Percentiles rank a stretch among this genome's conserved stretches.
Evolutionary conservation across 2,888 invertebrate species (phyloP).

Genomic region (Linhomoeus sp.): DNA sequence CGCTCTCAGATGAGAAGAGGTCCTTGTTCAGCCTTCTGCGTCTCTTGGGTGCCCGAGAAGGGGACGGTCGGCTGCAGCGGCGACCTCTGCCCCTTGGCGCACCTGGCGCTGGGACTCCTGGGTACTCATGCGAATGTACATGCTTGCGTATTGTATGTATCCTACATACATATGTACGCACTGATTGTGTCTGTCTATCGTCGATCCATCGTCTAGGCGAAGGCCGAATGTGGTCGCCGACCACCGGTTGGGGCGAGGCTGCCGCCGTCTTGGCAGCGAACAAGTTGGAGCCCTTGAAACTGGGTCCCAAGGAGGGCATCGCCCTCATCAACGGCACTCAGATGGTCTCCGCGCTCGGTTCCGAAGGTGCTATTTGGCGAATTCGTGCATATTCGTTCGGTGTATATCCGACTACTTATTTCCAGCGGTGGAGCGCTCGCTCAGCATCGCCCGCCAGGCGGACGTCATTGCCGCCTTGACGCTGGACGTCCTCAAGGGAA

Average conservation of each 20-base stretch:
- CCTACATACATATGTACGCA: no score
- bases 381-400: not conserved
- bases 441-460: conserved; percentile 41
- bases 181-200: no score
- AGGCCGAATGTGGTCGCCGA: conserved; percentile 45
- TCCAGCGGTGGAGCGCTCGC: conserved; percentile 40
- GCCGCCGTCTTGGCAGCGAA: conserved; percentile 34
- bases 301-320: conserved; percentile 44
- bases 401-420: not conserved
- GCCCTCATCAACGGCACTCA: conserved; percentile 48
- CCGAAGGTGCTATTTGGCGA: conserved; percentile 34
- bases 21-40: conserved; percentile 39
- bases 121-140: no score
- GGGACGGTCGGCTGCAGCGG: conserved; percentile 49
- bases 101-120: conserved; percentile 44
- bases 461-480: conserved; percentile 45
- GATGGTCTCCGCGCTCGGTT: conserved; percentile 44
- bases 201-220: conserved; percentile 43
- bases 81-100: conserved; percentile 45
- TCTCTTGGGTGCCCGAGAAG: conserved; percentile 46
- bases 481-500: conserved; percentile 45
- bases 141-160: no score
- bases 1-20: no score
- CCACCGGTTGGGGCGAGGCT: conserved; percentile 25
- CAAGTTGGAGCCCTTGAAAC: conserved; percentile 37